These are phyloP conservation scores for Cyprinodon diabolis DNA, from an alignment of 2,797 vertebrate species.

Conservation along the genomic window DNA sequence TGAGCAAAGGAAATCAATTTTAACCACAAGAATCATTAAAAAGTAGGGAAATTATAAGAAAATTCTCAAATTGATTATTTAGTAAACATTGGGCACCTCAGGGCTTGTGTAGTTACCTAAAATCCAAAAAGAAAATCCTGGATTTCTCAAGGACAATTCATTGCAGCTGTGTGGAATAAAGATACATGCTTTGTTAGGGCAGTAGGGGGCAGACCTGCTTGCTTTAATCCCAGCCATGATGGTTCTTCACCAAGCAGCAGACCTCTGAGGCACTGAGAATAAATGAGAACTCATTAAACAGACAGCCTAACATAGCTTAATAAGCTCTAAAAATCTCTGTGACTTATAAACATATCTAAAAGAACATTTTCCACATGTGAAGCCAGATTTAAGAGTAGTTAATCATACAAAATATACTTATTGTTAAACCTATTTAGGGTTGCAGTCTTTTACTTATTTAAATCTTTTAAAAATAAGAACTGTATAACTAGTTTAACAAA, in stretches of 20 bases:
- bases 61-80: background rate
- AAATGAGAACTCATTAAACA: background rate
- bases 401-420: background rate
- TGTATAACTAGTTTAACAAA: background rate
- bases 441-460: background rate
- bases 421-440: background rate
- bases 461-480: background rate
- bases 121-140: background rate
- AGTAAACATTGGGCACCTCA: background rate
- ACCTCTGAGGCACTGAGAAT: constrained; percentile 1
- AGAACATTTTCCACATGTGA: background rate
- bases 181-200: constrained; percentile 21
- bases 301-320: background rate
- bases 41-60: background rate
- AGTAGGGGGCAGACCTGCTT: constrained; percentile 60
- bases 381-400: background rate
- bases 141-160: constrained; percentile 7
- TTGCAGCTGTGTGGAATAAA: constrained; percentile 9
- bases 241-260: background rate
- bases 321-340: too few species aligned
- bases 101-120: background rate
- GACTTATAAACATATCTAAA: background rate
- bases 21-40: background rate
- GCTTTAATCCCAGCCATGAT: constrained; percentile 14
- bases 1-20: constrained; percentile 2